A percentile compares a stretch with the other conserved stretches of the same genome.
These are phyloP conservation scores for Hydrotaea cyrtoneurina DNA, from an alignment of 2,888 invertebrate species.

Conservation along the genomic window DNA sequence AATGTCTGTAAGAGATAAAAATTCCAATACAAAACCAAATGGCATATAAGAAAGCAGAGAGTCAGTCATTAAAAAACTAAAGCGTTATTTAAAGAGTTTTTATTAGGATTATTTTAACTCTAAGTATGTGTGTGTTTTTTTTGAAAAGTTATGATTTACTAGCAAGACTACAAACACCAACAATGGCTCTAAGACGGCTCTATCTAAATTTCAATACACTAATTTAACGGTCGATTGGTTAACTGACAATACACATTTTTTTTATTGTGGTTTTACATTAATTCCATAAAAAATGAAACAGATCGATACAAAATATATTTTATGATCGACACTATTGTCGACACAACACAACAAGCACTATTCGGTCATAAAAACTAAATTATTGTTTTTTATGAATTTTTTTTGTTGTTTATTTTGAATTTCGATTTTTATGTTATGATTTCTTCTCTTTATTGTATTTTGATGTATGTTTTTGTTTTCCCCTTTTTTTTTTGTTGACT, in stretches of 20 bases:
- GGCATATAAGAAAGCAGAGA: background rate
- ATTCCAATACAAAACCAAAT: background rate
- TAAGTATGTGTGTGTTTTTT: background rate
- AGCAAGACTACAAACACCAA: constrained; percentile 16
- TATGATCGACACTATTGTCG: background rate
- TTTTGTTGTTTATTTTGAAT: constrained; percentile 10
- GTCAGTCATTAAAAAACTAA: background rate
- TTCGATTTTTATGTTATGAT: constrained; percentile 10
- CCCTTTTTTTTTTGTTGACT: constrained; percentile 9
- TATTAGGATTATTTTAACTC: constrained; percentile 6
- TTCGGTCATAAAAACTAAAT: background rate
- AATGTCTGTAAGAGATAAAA: constrained; percentile 49
- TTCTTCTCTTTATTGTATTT: background rate
- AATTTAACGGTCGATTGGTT: background rate
- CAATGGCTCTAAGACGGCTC: background rate
- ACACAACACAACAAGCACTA: background rate
- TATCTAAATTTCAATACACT: background rate
- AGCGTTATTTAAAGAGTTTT: constrained; percentile 2
- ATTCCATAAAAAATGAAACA: background rate
- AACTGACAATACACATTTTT: background rate
- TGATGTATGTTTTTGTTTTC: too few species aligned
- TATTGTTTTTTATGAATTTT: background rate
- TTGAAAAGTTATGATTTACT: constrained; percentile 16
- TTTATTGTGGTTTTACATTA: background rate
- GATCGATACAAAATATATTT: too few species aligned